Evolutionary conservation across 2,888 invertebrate species (phyloP).

Genomic region (Polydrusus tereticollis): DNA sequence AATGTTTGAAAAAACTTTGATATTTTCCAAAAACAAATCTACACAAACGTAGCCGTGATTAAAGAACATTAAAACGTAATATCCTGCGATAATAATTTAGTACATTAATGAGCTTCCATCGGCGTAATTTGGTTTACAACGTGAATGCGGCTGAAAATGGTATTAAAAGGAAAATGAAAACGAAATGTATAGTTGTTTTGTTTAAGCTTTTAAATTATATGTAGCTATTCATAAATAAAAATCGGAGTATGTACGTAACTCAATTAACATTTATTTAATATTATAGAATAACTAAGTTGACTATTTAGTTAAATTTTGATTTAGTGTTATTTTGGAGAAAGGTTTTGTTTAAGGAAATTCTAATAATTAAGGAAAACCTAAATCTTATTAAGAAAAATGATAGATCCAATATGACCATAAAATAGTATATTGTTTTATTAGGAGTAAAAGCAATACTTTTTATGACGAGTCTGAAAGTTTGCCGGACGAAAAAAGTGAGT

Average conservation of each 20-base stretch:
- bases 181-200: conserved; percentile 51
- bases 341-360: too few species aligned
- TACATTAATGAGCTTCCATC: conserved; percentile 54
- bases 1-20: not conserved
- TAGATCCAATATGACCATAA: too few species aligned
- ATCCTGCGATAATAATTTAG: conserved; percentile 52
- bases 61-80: conserved; percentile 49
- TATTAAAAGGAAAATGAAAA: conserved; percentile 48
- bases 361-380: too few species aligned
- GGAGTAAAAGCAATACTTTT: too few species aligned
- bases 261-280: conserved; percentile 53
- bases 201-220: conserved; percentile 53
- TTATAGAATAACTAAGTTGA: conserved; percentile 17
- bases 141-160: conserved; percentile 43
- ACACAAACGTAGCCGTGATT: conserved; percentile 27
- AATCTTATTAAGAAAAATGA: too few species aligned
- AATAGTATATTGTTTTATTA: too few species aligned
- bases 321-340: too few species aligned
- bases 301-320: too few species aligned
- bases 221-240: conserved; percentile 52
- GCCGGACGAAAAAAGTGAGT: too few species aligned
- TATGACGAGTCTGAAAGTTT: too few species aligned
- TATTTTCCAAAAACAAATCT: conserved; percentile 18
- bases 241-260: conserved; percentile 44
- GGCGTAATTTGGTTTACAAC: conserved; percentile 49